Percentiles rank a stretch among this genome's conserved stretches.
Conservation (phyloP, 2,888 invertebrate genomes). For the Bhutanitis thaidina region DNA sequence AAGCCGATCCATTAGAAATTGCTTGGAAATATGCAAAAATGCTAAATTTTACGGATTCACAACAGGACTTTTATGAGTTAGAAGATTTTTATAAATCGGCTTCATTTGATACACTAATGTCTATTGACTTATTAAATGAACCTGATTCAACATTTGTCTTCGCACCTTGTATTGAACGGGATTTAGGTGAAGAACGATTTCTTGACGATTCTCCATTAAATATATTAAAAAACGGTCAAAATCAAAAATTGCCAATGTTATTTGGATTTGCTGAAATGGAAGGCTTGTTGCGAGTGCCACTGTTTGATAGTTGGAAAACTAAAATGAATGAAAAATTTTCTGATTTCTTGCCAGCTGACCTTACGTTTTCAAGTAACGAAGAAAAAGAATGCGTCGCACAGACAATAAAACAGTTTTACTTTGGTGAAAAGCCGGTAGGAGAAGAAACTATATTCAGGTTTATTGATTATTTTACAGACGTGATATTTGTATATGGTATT, state of each 20-base stretch:
- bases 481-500: constrained; percentile 35
- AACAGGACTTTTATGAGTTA: constrained; percentile 36
- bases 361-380: constrained; percentile 38
- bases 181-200: constrained; percentile 36
- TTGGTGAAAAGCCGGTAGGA: constrained; percentile 34
- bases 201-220: constrained; percentile 39
- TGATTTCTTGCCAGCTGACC: constrained; percentile 44
- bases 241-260: constrained; percentile 42
- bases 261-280: constrained; percentile 45
- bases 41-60: constrained; percentile 35
- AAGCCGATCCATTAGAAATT: constrained; percentile 42
- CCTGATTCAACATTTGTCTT: constrained; percentile 30
- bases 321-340: constrained; percentile 47
- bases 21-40: constrained; percentile 42
- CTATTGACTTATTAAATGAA: constrained; percentile 21
- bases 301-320: constrained; percentile 36
- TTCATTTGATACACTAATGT: constrained; percentile 33
- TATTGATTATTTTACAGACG: constrained; percentile 55
- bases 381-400: constrained; percentile 37
- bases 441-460: constrained; percentile 35
- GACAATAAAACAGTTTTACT: constrained; percentile 37
- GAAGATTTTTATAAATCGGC: constrained; percentile 47
- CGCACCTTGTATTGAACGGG: constrained; percentile 38
- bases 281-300: constrained; percentile 29
- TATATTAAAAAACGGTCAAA: constrained; percentile 40